These are phyloP conservation scores for Agrilus mali DNA, from an alignment of 2,888 invertebrate species.

Conservation along the genomic window DNA sequence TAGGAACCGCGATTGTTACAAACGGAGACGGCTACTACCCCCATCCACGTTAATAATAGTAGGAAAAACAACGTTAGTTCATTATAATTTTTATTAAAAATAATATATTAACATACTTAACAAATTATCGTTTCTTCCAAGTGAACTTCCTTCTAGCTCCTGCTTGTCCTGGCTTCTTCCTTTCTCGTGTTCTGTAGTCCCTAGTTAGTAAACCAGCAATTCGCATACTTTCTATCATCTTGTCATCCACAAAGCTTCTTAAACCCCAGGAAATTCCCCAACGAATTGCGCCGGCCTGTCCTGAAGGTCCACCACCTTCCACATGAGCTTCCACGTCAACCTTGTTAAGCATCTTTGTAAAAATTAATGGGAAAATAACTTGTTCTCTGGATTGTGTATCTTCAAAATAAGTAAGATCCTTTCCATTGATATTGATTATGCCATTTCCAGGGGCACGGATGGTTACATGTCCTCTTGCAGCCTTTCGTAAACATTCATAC, in stretches of 20 bases:
- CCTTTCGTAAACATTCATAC: conserved; percentile 61
- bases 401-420: conserved; percentile 65
- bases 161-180: conserved; percentile 87
- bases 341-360: conserved; percentile 58
- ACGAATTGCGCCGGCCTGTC: conserved; percentile 81
- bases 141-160: conserved; percentile 83
- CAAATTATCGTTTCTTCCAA: conserved; percentile 75
- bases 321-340: conserved; percentile 77
- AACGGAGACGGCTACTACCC: too few relatives aligned
- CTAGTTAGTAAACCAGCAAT: conserved; percentile 76
- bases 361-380: conserved; percentile 73
- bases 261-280: conserved; percentile 78
- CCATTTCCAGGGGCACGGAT: conserved; percentile 73
- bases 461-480: conserved; percentile 65
- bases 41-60: too few relatives aligned
- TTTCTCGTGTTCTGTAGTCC: conserved; percentile 66
- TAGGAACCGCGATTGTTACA: too few relatives aligned
- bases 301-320: conserved; percentile 58
- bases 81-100: background rate
- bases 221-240: conserved; percentile 72
- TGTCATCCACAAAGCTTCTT: conserved; percentile 66
- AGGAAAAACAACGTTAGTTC: too few relatives aligned
- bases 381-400: conserved; percentile 61
- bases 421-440: conserved; percentile 66
- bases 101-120: conserved; percentile 1